Evolutionary conservation across 2,797 vertebrate genomes (phyloP).

Genomic region (Chiroxiphia lanceolata): DNA sequence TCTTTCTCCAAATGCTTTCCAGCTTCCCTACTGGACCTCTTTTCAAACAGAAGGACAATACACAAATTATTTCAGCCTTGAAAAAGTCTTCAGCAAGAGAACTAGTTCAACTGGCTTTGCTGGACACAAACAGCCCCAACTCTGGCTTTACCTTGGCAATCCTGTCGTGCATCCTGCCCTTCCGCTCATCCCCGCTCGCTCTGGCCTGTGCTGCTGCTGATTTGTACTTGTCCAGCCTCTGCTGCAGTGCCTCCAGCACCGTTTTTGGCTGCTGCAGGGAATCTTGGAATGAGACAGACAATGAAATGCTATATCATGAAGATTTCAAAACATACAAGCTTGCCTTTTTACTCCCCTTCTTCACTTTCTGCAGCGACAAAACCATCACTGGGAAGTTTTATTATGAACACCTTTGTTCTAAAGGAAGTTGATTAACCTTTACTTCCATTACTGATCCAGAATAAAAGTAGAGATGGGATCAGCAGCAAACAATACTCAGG

Average conservation of each 20-base stretch:
- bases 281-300: slow-evolving; percentile 37
- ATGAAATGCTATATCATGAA: background rate
- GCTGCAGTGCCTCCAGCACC: slow-evolving; percentile 87
- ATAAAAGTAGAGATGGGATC: background rate
- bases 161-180: slow-evolving; percentile 94
- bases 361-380: background rate
- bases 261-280: slow-evolving; percentile 77
- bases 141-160: slow-evolving; percentile 85
- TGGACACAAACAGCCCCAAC: background rate
- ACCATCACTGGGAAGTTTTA: background rate
- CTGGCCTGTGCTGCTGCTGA: slow-evolving; percentile 88
- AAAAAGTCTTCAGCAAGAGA: background rate
- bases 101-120: background rate
- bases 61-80: background rate
- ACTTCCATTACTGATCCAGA: background rate
- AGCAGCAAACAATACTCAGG: background rate
- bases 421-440: background rate
- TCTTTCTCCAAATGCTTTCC: background rate
- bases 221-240: slow-evolving; percentile 87
- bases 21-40: background rate
- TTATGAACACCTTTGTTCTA: background rate
- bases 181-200: slow-evolving; percentile 87
- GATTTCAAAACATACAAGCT: background rate
- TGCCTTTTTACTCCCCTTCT: background rate
- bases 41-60: background rate